Base-by-base conservation (phyloP, 1,140 invertebrate species). In the Sesamia nonagrioides region DNA sequence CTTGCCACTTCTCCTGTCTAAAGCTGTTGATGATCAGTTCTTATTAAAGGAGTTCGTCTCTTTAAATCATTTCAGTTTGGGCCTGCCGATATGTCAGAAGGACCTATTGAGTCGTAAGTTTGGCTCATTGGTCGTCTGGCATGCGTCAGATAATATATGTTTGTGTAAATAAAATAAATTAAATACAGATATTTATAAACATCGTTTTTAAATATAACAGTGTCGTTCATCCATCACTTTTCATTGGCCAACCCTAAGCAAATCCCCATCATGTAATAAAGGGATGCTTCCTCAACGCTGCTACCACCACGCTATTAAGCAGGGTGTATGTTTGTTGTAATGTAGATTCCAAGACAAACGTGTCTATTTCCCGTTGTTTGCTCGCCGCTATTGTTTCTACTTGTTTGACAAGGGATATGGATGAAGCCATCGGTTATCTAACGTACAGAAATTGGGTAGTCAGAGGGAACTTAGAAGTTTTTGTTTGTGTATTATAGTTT, bases 261-360 rank as follows among this genome's bases (percentile, higher is more conserved):
- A 58, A n/a, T 45, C 56, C 40, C 54, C 13, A 54, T 73, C n/a
- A 40, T 21, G 11, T 37, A 74, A 61, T 45, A 61, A 69, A 45
- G 42, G 66, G 66, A 69, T 69, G 27, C 42, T 52, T 52, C 27
- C 13, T 6, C 52, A n/a, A 69, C 45, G 33, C 27, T 37, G 8
- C 68, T 33, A 2, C 15, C 27, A 27, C 73, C 27, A 27, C 73
- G 21, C 58, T 61, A 75, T 75, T 63, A 75, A 61, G 13, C 63
- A 45, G 58, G 58, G 54, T 60, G 78, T 76, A 68, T 82, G 78
- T 86, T 82, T 82, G 78, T 79, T 48, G 69, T 73, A 82, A 82
- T 77, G 78, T 86, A 86, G 35, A 61, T 87, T 82, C 82, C 79
- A 88, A 90, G 88, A 87, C 85, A 86, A 88, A 86, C 86, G 86